A percentile compares a stretch with the other conserved stretches of the same genome.
These are phyloP conservation scores for Hippocampus comes DNA, from an alignment of 2,113 vertebrate genomes.

Conservation along the genomic window DNA sequence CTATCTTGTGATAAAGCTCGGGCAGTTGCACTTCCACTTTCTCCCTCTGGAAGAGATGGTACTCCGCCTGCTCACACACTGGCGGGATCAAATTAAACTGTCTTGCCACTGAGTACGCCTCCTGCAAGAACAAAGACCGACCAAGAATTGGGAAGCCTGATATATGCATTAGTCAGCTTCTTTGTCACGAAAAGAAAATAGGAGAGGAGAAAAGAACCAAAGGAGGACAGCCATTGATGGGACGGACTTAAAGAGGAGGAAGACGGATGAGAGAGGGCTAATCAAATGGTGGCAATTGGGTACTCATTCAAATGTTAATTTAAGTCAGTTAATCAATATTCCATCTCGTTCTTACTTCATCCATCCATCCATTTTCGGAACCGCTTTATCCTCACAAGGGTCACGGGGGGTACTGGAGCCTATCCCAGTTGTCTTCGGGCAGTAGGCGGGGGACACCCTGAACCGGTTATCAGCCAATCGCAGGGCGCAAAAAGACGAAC, in stretches of 20 bases:
- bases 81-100: slow-evolving; percentile 98
- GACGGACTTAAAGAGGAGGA: neutral
- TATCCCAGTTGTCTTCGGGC: no score
- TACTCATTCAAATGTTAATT: slow-evolving; percentile 27
- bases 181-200: neutral
- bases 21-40: slow-evolving; percentile 98
- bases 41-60: slow-evolving; percentile 97
- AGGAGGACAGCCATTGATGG: neutral
- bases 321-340: slow-evolving; percentile 34
- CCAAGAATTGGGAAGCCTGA: neutral
- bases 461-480: no score
- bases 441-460: no score
- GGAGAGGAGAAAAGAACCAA: neutral
- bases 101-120: slow-evolving; percentile 94
- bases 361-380: no score
- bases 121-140: slow-evolving; percentile 63
- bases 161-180: neutral
- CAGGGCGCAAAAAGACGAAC: no score
- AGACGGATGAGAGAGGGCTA: neutral
- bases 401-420: no score
- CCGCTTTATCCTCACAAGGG: no score
- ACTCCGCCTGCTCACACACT: slow-evolving; percentile 95
- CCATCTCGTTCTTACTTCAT: neutral
- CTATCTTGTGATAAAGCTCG: slow-evolving; percentile 96
- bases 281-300: slow-evolving; percentile 11